These are phyloP conservation scores for Trichogramma pretiosum DNA, from an alignment of 1,140 invertebrate genomes.

Conservation along the genomic window DNA sequence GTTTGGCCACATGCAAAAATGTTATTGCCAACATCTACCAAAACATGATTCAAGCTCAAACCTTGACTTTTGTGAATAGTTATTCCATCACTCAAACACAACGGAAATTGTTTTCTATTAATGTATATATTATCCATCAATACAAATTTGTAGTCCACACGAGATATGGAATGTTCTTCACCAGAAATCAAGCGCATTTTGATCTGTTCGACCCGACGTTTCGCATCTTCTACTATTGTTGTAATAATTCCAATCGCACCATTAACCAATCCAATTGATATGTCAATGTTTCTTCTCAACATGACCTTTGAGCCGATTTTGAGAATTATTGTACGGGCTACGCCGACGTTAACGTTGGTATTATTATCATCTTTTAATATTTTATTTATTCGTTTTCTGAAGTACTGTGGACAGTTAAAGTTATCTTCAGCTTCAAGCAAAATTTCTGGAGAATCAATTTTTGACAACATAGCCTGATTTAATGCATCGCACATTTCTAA, in stretches of 20 bases:
- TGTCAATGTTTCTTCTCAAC: constrained; percentile 31
- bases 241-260: constrained; percentile 23
- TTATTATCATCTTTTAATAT: constrained; percentile 17
- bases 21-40: constrained; percentile 28
- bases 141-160: constrained; percentile 27
- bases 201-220: not conserved
- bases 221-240: constrained; percentile 13
- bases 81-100: constrained; percentile 32
- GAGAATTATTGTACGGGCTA: too few relatives aligned
- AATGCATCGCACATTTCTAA: constrained; percentile 21
- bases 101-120: constrained; percentile 35
- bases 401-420: constrained; percentile 14
- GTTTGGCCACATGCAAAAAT: constrained; percentile 31
- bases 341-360: too few relatives aligned
- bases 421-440: constrained; percentile 22
- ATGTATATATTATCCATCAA: constrained; percentile 28
- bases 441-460: constrained; percentile 21
- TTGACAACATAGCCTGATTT: constrained; percentile 22
- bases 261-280: constrained; percentile 27
- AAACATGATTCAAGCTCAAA: constrained; percentile 28
- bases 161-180: constrained; percentile 19
- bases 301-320: constrained; percentile 30
- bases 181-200: not conserved
- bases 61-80: too few relatives aligned
- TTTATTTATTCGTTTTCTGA: constrained; percentile 19